Percentiles rank a stretch among this genome's conserved stretches.
phyloP scores from a whole-genome alignment of 2,888 invertebrate genomes.

The Lasioglossum marginatum region DNA sequence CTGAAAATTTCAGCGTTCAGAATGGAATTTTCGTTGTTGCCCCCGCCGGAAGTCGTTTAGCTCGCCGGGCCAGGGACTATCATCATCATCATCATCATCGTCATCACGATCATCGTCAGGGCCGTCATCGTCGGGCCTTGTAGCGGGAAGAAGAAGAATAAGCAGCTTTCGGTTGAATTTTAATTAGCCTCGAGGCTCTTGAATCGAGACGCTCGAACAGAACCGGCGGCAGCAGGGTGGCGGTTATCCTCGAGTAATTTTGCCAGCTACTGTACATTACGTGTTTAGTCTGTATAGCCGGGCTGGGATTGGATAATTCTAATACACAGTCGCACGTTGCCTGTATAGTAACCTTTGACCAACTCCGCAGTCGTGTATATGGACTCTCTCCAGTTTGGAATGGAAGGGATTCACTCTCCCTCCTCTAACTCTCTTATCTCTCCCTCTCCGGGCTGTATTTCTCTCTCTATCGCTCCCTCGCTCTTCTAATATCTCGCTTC shows the following conservation, averaged over 20 bases:
- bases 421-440: constrained; percentile 18
- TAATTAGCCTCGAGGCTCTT: constrained; percentile 21
- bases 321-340: constrained; percentile 73
- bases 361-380: constrained; percentile 65
- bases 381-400: constrained; percentile 56
- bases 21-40: not conserved
- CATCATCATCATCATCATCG: not conserved
- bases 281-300: constrained; percentile 64
- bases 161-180: constrained; percentile 24
- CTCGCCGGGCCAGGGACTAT: not conserved
- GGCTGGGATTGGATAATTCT: constrained; percentile 77
- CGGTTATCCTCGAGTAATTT: constrained; percentile 59
- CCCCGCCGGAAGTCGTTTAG: constrained; percentile 52
- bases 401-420: constrained; percentile 58
- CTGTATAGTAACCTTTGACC: constrained; percentile 77
- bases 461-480: not conserved
- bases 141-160: constrained; percentile 12
- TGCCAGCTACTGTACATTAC: constrained; percentile 68
- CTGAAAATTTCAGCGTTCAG: not conserved
- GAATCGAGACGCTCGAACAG: constrained; percentile 14
- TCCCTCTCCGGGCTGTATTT: constrained; percentile 2
- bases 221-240: not conserved
- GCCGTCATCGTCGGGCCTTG: not conserved
- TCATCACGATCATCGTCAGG: not conserved
- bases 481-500: constrained; percentile 25